These are phyloP conservation scores for Stomatorhinus ivindoensis DNA, from an alignment of 2,113 vertebrate species.

Conservation along the genomic window DNA sequence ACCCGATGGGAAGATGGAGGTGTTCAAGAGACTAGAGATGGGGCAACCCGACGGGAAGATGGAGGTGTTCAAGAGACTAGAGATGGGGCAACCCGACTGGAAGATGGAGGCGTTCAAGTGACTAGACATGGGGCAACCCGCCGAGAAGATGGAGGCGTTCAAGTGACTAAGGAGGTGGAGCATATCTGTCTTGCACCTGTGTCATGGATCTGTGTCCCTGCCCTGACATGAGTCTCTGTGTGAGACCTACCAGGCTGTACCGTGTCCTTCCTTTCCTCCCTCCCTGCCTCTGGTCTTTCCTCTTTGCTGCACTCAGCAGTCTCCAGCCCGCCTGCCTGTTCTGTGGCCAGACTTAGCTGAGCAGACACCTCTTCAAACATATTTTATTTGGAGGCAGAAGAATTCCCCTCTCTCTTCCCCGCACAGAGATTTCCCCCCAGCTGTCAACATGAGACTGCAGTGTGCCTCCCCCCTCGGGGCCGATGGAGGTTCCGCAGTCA, in stretches of 20 bases:
- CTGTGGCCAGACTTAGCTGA: slow-evolving; percentile 16
- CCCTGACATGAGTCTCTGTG: neutral
- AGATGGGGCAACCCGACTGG: too few species aligned
- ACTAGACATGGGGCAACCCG: too few species aligned
- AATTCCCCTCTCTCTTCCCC: slow-evolving; percentile 21
- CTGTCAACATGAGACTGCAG: neutral
- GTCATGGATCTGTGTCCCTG: neutral
- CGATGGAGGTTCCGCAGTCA: neutral
- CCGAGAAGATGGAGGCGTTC: too few species aligned
- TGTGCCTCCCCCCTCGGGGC: neutral
- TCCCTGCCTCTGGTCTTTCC: neutral
- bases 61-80: too few species aligned
- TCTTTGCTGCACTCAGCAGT: slow-evolving; percentile 40
- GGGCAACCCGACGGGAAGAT: too few species aligned
- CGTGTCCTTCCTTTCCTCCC: neutral
- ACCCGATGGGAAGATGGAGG: too few species aligned
- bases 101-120: too few species aligned
- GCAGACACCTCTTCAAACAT: slow-evolving; percentile 37
- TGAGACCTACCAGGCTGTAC: neutral
- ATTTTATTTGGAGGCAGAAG: slow-evolving; percentile 16
- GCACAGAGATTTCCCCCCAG: neutral
- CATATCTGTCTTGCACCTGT: neutral
- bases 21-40: too few species aligned
- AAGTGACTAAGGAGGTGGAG: too few species aligned
- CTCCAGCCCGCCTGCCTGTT: slow-evolving; percentile 46